These are phyloP conservation scores for Halichondria panicea DNA, from an alignment of 37 sponge, comb jelly and placozoan genomes.

Conservation along the genomic window DNA sequence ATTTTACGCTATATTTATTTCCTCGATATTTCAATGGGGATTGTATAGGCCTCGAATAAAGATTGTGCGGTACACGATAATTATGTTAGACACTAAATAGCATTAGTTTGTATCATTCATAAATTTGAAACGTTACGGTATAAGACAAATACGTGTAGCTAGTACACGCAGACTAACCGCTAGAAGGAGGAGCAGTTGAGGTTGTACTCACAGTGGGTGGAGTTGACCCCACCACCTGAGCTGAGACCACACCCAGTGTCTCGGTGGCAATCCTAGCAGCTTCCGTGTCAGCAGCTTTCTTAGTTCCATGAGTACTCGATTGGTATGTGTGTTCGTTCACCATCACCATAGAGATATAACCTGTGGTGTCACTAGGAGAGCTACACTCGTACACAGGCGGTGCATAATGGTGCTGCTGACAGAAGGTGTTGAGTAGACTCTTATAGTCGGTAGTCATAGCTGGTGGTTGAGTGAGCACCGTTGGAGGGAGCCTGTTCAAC, in stretches of 20 bases:
- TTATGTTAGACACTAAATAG: too few species aligned
- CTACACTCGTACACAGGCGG: slow-evolving; percentile 9
- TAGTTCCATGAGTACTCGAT: slow-evolving; percentile 24
- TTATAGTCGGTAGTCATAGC: slow-evolving; percentile 8
- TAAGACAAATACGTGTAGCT: too few species aligned
- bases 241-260: neutral
- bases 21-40: neutral
- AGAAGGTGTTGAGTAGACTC: slow-evolving; percentile 16
- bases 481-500: too few species aligned
- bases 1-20: neutral
- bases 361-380: slow-evolving; percentile 24
- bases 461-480: too few species aligned
- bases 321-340: slow-evolving; percentile 6
- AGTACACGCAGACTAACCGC: too few species aligned
- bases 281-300: slow-evolving; percentile 27
- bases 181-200: too few species aligned
- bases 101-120: too few species aligned
- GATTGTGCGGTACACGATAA: too few species aligned
- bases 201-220: too few species aligned
- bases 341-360: slow-evolving; percentile 29
- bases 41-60: neutral
- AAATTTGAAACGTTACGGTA: too few species aligned
- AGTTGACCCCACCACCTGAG: neutral
- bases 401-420: slow-evolving; percentile 34
- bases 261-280: slow-evolving; percentile 34